Percentiles rank a stretch among this genome's conserved stretches.
Evolutionary conservation across 2,888 invertebrate genomes (phyloP).

Genomic region (Parapristionchus giblindavisi): DNA sequence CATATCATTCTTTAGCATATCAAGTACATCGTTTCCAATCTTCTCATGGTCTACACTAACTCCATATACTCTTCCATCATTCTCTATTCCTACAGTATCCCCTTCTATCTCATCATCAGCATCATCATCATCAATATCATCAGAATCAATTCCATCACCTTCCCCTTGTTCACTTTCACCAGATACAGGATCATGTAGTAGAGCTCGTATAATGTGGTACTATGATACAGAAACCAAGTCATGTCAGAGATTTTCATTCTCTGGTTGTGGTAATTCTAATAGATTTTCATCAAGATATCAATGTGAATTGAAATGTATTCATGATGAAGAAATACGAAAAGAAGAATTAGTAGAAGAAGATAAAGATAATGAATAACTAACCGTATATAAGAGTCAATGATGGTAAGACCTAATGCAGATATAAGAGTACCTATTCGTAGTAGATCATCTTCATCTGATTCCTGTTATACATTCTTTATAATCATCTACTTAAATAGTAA

Average conservation of each 20-base stretch:
- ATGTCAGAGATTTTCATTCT: constrained; percentile 57
- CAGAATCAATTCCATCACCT: too few species aligned
- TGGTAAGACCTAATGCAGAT: constrained; percentile 48
- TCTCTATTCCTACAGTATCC: too few species aligned
- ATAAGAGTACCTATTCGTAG: constrained; percentile 49
- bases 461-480: constrained; percentile 46
- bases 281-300: constrained; percentile 50
- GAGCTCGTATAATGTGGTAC: constrained; percentile 58
- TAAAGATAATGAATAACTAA: constrained; percentile 42
- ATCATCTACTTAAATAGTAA: too few species aligned
- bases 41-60: too few species aligned
- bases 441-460: constrained; percentile 50
- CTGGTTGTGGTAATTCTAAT: constrained; percentile 57
- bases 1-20: too few species aligned
- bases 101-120: too few species aligned
- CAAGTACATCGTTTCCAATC: too few species aligned
- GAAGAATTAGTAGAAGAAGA: background rate
- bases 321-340: background rate
- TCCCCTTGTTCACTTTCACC: too few species aligned
- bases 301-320: constrained; percentile 50
- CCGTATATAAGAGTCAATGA: constrained; percentile 52
- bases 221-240: constrained; percentile 50
- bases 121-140: too few species aligned
- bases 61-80: too few species aligned
- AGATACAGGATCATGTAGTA: too few species aligned